Evolutionary conservation across 2,797 vertebrate genomes (phyloP).

Genomic region (Platalea minor): DNA sequence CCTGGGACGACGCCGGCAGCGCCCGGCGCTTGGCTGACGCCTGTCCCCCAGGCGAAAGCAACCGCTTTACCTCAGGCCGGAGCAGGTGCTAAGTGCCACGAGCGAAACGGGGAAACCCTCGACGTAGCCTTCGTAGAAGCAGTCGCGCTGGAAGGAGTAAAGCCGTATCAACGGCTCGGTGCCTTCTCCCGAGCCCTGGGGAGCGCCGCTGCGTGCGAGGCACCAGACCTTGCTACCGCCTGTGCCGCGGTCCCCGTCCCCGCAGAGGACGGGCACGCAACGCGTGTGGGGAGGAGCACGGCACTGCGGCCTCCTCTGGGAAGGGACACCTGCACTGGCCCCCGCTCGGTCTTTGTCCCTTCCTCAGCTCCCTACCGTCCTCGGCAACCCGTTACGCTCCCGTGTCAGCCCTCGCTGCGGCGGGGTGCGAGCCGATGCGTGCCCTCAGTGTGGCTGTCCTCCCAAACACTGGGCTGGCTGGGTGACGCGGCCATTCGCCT

Average conservation of each 20-base stretch:
- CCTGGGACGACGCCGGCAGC: neutral
- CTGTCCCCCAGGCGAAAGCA: neutral
- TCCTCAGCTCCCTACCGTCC: neutral
- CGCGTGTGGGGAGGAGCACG: neutral
- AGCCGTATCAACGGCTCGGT: rapidly evolving
- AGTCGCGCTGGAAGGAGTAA: neutral
- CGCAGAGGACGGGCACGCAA: neutral
- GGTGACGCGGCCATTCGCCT: rapidly evolving
- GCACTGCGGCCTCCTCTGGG: neutral
- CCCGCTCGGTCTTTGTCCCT: neutral
- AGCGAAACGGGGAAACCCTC: neutral
- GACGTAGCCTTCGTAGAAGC: neutral
- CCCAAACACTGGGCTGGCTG: neutral
- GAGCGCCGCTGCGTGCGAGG: neutral
- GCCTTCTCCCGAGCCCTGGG: neutral
- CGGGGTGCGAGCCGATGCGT: rapidly evolving
- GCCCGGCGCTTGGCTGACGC: rapidly evolving
- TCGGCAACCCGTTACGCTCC: rapidly evolving
- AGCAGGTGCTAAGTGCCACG: neutral
- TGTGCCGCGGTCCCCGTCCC: neutral
- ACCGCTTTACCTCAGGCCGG: neutral
- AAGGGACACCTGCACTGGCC: neutral
- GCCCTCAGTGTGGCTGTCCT: neutral
- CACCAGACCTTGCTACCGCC: neutral
- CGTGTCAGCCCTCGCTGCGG: neutral